Base-by-base conservation (phyloP, 2,888 invertebrate genomes). In the Nomada goodeniana region DNA sequence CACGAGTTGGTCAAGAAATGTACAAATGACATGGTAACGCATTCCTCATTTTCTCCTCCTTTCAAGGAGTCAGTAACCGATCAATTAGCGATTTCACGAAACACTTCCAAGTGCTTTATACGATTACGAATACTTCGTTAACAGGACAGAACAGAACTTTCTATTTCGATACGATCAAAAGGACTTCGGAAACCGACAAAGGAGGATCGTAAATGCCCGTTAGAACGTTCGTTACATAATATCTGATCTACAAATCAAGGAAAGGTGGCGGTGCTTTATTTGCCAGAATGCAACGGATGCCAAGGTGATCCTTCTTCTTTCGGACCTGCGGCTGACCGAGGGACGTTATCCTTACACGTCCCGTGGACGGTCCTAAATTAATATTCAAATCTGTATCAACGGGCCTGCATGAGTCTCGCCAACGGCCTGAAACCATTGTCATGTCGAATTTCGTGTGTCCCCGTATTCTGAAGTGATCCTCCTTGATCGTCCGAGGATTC, bases 311-410 rank as follows among this genome's bases (percentile, higher is more conserved):
- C 77, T 76, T 69, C 76, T 69, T 82, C 60, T 44, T 44, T 76
- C 77, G 87, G 67, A 63, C 72, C 57, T 72, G 57, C 67, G 64
- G 57, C 74, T 88, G 86, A 88, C 91, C 90, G 87, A 70, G 77
- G 82, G 84, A 84, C 86, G 77, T 84, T 88, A 82, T 88, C 82
- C 81, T 83, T 75, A 57, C 70, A 77, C 74, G 85, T 80, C 83
- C 84, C 82, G 76, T 87, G 82, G 75, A 88, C 89, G 87, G 88
- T 87, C 89, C 86, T 83, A 86, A 91, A 92, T 92, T 92, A 92
- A 92, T 92, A 92, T 92, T 92, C 92, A 92, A 92, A 92, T 92
- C 91, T 89, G 89, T 89, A 90, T 89, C 85, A 88, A 83, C 85
- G 83, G 88, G 68, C 70, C 74, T 65, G 64, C 59, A 70, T 59